Evolutionary conservation across 2,113 vertebrate species (phyloP).

Genomic region (Malurus alboscapulatus): DNA sequence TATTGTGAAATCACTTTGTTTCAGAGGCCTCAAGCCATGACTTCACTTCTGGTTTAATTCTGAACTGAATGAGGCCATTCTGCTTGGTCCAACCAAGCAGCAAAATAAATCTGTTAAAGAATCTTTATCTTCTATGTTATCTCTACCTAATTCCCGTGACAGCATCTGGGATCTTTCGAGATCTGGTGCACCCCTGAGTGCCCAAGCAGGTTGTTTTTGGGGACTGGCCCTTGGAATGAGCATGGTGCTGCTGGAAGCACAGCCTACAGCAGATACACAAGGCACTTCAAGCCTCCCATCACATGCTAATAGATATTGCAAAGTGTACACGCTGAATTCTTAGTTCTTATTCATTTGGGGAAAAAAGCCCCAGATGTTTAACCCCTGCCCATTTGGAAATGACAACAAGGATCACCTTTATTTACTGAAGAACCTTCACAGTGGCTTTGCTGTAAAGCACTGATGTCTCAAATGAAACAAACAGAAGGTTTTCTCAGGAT

Average conservation of each 20-base stretch:
- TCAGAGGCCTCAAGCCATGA: neutral
- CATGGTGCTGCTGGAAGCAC: no score
- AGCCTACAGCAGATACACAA: no score
- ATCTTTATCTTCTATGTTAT: neutral
- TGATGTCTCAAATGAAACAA: conserved; percentile 53
- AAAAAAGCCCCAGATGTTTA: neutral
- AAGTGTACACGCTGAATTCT: neutral
- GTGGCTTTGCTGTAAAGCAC: conserved; percentile 51
- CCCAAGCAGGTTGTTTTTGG: neutral
- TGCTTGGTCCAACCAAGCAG: neutral
- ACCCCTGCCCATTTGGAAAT: neutral
- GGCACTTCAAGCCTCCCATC: neutral
- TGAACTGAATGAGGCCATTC: neutral
- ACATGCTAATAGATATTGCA: neutral
- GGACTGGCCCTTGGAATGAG: no score
- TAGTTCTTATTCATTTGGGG: neutral
- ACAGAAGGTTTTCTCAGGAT: conserved; percentile 50
- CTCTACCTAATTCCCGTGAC: neutral
- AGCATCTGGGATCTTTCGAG: neutral
- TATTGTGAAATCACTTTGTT: neutral
- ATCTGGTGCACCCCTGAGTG: neutral
- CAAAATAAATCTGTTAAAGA: neutral
- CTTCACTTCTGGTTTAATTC: neutral
- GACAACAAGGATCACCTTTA: neutral
- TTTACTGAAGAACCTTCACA: neutral